Percentiles rank a stretch among this genome's conserved stretches.
Evolutionary conservation across 2,113 vertebrate species (phyloP).

Genomic region (Halichoerus grypus): DNA sequence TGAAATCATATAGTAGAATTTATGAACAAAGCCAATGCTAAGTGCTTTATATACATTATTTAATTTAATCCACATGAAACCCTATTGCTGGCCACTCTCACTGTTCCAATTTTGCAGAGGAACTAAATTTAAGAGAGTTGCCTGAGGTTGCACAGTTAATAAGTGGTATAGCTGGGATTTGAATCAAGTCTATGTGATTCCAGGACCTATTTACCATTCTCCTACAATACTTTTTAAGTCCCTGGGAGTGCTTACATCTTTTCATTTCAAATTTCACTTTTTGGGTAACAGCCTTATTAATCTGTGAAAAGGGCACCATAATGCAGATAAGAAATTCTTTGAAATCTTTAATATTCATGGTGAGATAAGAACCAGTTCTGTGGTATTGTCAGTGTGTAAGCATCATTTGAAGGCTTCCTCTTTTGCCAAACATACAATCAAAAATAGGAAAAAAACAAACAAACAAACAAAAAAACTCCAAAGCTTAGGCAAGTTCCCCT

Average conservation of each 20-base stretch:
- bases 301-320: neutral
- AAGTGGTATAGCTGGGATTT: neutral
- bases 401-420: neutral
- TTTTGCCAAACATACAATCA: neutral
- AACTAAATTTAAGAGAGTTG: neutral
- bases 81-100: neutral
- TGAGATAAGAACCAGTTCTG: neutral
- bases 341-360: neutral
- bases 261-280: conserved; percentile 43
- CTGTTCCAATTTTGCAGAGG: neutral
- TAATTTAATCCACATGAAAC: neutral
- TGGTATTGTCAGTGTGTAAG: neutral
- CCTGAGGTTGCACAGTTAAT: neutral
- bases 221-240: neutral
- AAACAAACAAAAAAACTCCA: neutral
- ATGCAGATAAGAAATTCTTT: neutral
- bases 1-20: neutral
- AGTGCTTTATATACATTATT: neutral
- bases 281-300: neutral
- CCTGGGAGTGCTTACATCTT: neutral
- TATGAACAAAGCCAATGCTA: neutral
- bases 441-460: neutral
- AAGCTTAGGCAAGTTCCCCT: neutral
- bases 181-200: neutral
- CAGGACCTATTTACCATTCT: neutral